Percentiles rank a stretch among this genome's conserved stretches.
Conservation (phyloP, 1,140 invertebrate genomes). For the Antheraea mylitta region DNA sequence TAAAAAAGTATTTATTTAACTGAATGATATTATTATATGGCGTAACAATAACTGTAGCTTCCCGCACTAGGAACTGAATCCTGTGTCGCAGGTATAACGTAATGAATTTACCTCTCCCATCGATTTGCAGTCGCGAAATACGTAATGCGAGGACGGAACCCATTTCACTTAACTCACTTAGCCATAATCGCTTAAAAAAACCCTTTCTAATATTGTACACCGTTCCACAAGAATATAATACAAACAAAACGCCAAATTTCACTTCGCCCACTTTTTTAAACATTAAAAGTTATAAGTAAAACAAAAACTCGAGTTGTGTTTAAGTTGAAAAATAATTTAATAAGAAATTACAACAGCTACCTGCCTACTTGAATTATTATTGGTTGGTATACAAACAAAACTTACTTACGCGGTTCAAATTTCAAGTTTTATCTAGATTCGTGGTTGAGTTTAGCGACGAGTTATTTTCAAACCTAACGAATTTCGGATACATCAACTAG, state of each 20-base stretch:
- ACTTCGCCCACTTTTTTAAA: neutral
- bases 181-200: neutral
- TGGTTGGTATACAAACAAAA: neutral
- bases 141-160: too few relatives aligned
- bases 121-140: too few relatives aligned
- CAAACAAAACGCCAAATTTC: neutral
- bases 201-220: neutral
- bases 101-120: too few relatives aligned
- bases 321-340: constrained; percentile 4
- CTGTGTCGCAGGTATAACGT: too few relatives aligned
- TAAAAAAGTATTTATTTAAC: too few relatives aligned
- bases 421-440: neutral
- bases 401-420: neutral
- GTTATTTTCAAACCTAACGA: neutral
- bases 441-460: neutral
- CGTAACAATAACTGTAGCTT: too few relatives aligned
- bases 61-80: too few relatives aligned
- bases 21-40: too few relatives aligned
- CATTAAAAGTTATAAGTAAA: neutral
- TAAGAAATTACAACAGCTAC: neutral
- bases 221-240: neutral
- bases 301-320: neutral
- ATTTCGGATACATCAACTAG: neutral
- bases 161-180: too few relatives aligned
- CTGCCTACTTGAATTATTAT: neutral